A percentile compares a stretch with the other conserved stretches of the same genome.
Evolutionary conservation across 2,113 vertebrate species (phyloP).

Genomic region (Donacobius atricapilla): DNA sequence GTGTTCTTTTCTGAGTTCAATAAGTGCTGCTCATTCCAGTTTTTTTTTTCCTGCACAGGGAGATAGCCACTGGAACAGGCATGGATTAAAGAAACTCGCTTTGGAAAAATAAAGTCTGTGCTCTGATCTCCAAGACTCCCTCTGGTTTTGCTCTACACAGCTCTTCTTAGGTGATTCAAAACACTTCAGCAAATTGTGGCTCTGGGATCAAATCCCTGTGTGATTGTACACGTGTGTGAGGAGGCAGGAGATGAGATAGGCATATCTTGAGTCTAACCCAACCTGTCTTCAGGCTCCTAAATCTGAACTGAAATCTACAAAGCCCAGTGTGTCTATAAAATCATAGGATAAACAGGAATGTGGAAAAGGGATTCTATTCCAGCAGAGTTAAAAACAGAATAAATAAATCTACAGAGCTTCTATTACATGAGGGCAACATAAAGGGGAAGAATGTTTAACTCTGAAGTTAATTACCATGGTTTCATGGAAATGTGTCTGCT

Average conservation of each 20-base stretch:
- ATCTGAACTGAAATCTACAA: neutral
- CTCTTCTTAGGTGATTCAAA: neutral
- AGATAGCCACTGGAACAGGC: neutral
- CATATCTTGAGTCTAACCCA: neutral
- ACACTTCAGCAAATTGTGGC: neutral
- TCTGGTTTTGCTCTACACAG: neutral
- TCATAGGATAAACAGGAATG: neutral
- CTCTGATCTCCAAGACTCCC: neutral
- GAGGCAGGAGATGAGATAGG: neutral
- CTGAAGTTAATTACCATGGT: neutral
- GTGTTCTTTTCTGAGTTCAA: neutral
- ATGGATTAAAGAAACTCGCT: neutral
- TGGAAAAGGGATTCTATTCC: neutral
- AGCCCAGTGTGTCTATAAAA: neutral
- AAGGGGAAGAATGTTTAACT: neutral
- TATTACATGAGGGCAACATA: neutral
- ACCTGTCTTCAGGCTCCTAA: neutral
- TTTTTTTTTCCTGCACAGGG: neutral
- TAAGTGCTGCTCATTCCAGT: neutral
- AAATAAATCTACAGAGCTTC: neutral
- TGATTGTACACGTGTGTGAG: neutral
- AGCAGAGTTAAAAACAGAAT: neutral
- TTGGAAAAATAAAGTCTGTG: neutral
- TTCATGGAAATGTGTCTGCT: neutral
- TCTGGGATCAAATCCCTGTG: neutral